phyloP scores from a whole-genome alignment of 2,888 invertebrate genomes.

The Lepidocyrtinus sp. region DNA sequence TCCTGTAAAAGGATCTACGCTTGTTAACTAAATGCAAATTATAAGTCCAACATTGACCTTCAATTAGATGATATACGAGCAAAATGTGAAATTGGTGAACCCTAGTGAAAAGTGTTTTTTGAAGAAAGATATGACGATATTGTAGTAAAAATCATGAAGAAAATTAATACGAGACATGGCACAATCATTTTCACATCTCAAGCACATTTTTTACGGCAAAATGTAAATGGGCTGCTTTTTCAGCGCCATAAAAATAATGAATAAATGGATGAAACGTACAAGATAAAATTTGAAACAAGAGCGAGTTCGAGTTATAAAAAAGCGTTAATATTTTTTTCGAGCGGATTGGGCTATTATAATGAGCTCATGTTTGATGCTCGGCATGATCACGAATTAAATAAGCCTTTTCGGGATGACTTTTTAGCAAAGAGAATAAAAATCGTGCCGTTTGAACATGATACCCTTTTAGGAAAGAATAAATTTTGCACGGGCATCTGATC shows the following conservation, averaged over 20 bases:
- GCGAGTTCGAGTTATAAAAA: constrained; percentile 14
- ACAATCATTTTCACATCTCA: neutral
- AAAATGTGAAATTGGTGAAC: constrained; percentile 14
- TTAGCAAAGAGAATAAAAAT: constrained; percentile 27
- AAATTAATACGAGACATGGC: constrained; percentile 13
- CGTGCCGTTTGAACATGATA: constrained; percentile 57
- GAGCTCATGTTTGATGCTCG: constrained; percentile 36
- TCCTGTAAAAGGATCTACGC: neutral
- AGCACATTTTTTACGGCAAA: neutral
- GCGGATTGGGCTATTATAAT: constrained; percentile 32
- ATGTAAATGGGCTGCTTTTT: constrained; percentile 3
- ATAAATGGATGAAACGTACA: constrained; percentile 29
- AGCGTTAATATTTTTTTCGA: neutral
- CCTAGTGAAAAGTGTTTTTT: neutral
- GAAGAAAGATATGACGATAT: neutral
- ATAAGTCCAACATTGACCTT: constrained; percentile 56
- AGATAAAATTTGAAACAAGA: constrained; percentile 32
- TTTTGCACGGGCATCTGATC: neutral
- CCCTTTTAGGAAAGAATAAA: constrained; percentile 34
- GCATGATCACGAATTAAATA: constrained; percentile 60
- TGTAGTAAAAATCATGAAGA: constrained; percentile 1
- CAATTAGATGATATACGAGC: constrained; percentile 50
- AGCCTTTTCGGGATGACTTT: constrained; percentile 42
- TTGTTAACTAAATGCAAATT: constrained; percentile 42
- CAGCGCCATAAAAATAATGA: constrained; percentile 15